Conservation (phyloP, 2,888 invertebrate species). For the Brachynemurus nebulosus region DNA sequence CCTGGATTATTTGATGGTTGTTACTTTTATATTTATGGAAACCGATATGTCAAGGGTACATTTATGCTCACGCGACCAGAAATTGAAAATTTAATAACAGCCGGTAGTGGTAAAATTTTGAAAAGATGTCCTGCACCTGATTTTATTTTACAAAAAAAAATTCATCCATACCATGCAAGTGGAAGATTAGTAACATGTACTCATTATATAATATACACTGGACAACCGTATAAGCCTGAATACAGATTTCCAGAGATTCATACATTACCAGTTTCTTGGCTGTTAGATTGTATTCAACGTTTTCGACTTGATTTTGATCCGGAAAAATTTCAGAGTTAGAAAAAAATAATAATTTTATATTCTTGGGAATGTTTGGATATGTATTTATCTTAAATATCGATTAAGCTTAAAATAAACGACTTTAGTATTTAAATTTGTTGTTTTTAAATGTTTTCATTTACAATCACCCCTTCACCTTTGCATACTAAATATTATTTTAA, state of each 20-base stretch:
- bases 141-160: neutral
- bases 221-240: neutral
- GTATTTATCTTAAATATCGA: no score
- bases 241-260: slow-evolving; percentile 5
- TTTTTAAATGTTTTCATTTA: no score
- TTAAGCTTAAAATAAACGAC: no score
- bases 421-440: no score
- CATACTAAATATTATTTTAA: no score
- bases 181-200: neutral
- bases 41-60: neutral
- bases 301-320: no score
- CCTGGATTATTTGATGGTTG: slow-evolving; percentile 1
- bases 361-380: no score
- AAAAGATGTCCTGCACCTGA: slow-evolving; percentile 1
- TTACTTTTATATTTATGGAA: neutral
- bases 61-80: neutral
- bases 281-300: slow-evolving; percentile 3
- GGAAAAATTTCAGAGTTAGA: no score
- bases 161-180: neutral
- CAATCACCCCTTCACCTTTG: no score
- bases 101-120: neutral
- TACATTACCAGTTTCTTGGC: slow-evolving; percentile 1
- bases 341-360: no score
- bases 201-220: neutral
- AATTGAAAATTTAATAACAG: neutral